Percentiles rank a stretch among this genome's conserved stretches.
Evolutionary conservation across 2,113 vertebrate species (phyloP).

Genomic region (Hylia prasina): DNA sequence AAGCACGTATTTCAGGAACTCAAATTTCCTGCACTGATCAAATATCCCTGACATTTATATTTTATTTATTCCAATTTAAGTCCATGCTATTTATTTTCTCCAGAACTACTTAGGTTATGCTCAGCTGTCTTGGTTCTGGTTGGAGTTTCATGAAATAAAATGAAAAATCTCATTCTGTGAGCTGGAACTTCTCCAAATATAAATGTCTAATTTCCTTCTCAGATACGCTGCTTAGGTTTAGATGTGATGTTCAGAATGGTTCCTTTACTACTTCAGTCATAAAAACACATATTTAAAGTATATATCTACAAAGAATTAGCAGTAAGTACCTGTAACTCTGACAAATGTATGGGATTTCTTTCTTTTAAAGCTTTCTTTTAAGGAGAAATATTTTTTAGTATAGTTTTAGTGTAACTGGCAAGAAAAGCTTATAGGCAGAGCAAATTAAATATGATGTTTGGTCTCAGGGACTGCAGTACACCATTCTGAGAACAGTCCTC

Average conservation of each 20-base stretch:
- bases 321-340: neutral
- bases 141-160: neutral
- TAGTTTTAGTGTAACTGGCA: neutral
- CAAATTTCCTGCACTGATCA: neutral
- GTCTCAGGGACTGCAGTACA: neutral
- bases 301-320: neutral
- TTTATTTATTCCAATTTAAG: neutral
- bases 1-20: neutral
- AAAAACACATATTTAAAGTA: neutral
- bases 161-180: neutral
- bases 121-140: neutral
- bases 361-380: neutral
- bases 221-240: neutral
- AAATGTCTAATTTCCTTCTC: neutral
- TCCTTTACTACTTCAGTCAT: neutral
- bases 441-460: neutral
- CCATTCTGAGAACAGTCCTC: neutral
- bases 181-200: neutral
- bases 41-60: neutral
- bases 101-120: neutral
- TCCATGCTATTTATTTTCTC: neutral
- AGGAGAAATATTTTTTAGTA: neutral
- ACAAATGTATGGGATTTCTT: neutral
- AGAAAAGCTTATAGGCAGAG: neutral
- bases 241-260: neutral